These are phyloP conservation scores for Tachina grossa DNA, from an alignment of 2,888 invertebrate genomes.

Conservation along the genomic window DNA sequence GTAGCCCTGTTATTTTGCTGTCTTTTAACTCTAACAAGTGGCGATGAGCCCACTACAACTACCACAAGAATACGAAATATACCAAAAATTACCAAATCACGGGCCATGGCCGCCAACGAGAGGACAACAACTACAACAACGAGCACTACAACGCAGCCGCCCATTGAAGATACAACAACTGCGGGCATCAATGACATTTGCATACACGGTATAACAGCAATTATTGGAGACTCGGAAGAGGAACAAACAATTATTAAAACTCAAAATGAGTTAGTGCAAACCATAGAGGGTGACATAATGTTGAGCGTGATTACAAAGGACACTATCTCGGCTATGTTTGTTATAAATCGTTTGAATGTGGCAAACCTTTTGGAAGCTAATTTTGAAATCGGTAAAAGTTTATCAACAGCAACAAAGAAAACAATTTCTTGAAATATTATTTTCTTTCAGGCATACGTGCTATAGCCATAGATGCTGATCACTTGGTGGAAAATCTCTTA, in stretches of 20 bases:
- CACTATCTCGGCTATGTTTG: constrained; percentile 80
- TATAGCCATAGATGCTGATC: constrained; percentile 77
- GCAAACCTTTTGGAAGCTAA: constrained; percentile 80
- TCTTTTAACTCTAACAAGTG: constrained; percentile 46
- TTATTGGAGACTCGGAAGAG: constrained; percentile 71
- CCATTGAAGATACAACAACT: constrained; percentile 71
- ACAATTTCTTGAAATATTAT: neutral
- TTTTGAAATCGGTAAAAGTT: constrained; percentile 80
- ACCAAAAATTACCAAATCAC: constrained; percentile 71
- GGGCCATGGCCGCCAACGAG: constrained; percentile 33
- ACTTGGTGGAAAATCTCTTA: constrained; percentile 79
- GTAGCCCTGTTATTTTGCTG: constrained; percentile 55
- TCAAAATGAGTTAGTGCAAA: constrained; percentile 78
- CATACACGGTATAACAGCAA: constrained; percentile 78
- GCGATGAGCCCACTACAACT: constrained; percentile 53
- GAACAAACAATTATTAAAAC: constrained; percentile 72
- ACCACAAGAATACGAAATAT: constrained; percentile 47
- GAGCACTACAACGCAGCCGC: constrained; percentile 42
- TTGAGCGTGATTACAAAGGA: constrained; percentile 81
- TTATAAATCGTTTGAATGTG: constrained; percentile 81
- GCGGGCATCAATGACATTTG: constrained; percentile 78
- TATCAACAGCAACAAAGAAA: neutral
- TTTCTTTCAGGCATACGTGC: constrained; percentile 78
- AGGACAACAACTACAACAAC: constrained; percentile 46
- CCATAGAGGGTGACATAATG: constrained; percentile 81